Evolutionary conservation across 2,797 vertebrate genomes (phyloP), one percentile per base, ranked within the genome.

Genomic region (Fistularia tabacaria): DNA sequence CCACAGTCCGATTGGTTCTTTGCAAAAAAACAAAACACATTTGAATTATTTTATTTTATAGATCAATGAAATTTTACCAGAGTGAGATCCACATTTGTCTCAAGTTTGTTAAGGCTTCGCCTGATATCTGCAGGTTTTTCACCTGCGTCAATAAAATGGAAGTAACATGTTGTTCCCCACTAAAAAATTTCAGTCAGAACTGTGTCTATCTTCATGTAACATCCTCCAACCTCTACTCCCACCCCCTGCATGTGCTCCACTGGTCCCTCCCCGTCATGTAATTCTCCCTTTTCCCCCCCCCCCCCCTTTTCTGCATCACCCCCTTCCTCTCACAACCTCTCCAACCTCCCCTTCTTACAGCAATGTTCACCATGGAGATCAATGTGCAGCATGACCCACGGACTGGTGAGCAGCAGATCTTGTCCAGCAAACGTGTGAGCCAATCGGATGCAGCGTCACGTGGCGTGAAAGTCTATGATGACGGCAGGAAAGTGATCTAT

Each of bases 331-430:
- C 43, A 8, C 39, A 10, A 7, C 38, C 43, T 40, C 15, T 10
- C n/a, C 10, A 25, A 25, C 25, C 48, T 90, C 15, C 55, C 70
- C 43, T 58, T 58, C 71, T 80, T 83, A 89, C 93, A 98, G 95
- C 94, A 84, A 90, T 97, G 90, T 97, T 94, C 88, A 94, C 95
- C 92, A 98, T 98, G 97, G 95, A 98, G 94, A 95, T 97, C 93
- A 98, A 93, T 89, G 93, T 98, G 79, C 92, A 99, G 90, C 96
- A 94, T 80, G 95, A 98, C 92, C 93, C 89, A 74, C 92, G 91
- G 82, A 98, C 93, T 37, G 95, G 97, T 52, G 93, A 95, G 89
- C 95, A 93, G 87, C 94, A 92, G 81, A 87, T 96, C 92, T 92
- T 98, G 87, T 99, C 95, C 36, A 81, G 95, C 79, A 92, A 92